phyloP scores from a whole-genome alignment of 2,113 vertebrate genomes.

The Pungitius pungitius region DNA sequence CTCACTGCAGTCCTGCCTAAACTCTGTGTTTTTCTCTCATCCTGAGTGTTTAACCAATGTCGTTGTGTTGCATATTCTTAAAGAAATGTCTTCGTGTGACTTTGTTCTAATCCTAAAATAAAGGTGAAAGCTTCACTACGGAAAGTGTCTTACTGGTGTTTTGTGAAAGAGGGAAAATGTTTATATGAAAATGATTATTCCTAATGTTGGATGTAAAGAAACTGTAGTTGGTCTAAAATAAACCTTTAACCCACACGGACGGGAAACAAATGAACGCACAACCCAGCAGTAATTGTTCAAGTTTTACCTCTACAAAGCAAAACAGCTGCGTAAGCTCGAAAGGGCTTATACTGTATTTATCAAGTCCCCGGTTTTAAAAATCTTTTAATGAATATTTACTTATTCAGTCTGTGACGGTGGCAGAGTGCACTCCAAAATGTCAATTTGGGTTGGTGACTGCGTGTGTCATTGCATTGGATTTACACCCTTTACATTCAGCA shows the following conservation, averaged over 20 bases:
- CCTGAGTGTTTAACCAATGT: neutral
- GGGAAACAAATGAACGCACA: neutral
- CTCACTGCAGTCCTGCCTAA: neutral
- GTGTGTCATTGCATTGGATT: neutral
- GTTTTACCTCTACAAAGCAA: neutral
- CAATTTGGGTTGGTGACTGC: neutral
- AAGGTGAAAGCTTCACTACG: neutral
- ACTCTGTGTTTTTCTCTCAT: neutral
- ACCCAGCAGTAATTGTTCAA: neutral
- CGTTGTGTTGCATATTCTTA: neutral
- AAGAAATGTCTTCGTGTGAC: neutral
- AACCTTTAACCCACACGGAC: neutral
- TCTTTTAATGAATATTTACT: neutral
- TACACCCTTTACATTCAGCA: neutral
- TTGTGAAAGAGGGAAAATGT: neutral
- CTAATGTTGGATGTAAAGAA: neutral
- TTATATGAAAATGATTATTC: neutral
- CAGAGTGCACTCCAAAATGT: neutral
- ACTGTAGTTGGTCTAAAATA: neutral
- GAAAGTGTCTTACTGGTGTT: neutral
- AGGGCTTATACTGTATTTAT: neutral
- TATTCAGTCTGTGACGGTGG: neutral
- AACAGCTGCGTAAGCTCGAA: neutral
- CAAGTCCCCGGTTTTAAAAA: neutral
- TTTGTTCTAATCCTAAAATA: neutral